Conservation (phyloP, 2,113 vertebrate species). For the Paradisaea rubra region DNA sequence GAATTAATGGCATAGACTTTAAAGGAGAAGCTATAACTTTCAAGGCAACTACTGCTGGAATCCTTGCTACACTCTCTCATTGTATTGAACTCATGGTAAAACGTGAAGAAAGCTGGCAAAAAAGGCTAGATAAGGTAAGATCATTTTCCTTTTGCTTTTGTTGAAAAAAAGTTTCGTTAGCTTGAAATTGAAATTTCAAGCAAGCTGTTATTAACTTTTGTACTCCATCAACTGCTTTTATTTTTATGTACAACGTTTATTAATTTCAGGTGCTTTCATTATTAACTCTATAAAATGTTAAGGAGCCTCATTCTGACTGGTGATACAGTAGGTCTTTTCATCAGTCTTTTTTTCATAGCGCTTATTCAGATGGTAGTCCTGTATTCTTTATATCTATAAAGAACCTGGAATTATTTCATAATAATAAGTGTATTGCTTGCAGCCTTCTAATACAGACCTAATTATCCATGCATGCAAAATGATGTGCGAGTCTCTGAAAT, state of each 20-base stretch:
- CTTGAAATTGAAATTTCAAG: not conserved
- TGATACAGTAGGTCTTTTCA: not conserved
- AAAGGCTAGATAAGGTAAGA: constrained; percentile 91
- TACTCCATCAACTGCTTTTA: not conserved
- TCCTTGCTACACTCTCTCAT: constrained; percentile 93
- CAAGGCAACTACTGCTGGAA: constrained; percentile 97
- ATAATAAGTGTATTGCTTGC: not conserved
- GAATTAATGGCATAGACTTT: constrained; percentile 94
- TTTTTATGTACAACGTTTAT: not conserved
- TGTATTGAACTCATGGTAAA: constrained; percentile 98
- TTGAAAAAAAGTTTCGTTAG: not conserved
- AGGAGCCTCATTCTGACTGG: not conserved
- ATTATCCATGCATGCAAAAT: not conserved
- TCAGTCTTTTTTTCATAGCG: not conserved
- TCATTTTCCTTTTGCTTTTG: not conserved
- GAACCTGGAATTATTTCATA: not conserved
- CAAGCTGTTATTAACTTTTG: not conserved
- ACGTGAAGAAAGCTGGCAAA: constrained; percentile 92
- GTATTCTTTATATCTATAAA: not conserved
- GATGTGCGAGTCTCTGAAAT: not conserved
- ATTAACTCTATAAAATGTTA: not conserved
- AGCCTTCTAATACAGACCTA: not conserved
- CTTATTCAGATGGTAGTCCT: not conserved
- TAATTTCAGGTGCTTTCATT: not conserved
- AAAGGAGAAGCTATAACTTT: constrained; percentile 99